A percentile compares a stretch with the other conserved stretches of the same genome.
Conservation (phyloP, 2,888 invertebrate species). For the Salticus scenicus region DNA sequence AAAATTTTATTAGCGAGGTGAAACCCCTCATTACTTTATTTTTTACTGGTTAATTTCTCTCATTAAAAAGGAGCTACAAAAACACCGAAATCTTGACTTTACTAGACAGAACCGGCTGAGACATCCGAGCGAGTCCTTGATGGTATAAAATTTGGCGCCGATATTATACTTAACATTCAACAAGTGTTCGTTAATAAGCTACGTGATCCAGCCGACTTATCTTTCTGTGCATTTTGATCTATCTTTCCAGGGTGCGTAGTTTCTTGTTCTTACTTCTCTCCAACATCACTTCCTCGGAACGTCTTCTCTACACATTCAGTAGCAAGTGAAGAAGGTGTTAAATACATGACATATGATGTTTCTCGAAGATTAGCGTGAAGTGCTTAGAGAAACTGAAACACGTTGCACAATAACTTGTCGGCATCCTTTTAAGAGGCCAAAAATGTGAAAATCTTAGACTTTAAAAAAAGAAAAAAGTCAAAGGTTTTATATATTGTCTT, state of each 20-base stretch:
- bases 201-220: neutral
- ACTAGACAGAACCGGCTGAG: neutral
- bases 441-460: too few species aligned
- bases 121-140: neutral
- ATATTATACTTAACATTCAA: constrained; percentile 25
- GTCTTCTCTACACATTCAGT: neutral
- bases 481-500: too few species aligned
- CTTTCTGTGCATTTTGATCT: neutral
- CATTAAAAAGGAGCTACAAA: too few species aligned
- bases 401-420: too few species aligned
- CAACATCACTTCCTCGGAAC: neutral
- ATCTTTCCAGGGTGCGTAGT: neutral
- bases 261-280: neutral
- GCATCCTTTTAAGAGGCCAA: too few species aligned
- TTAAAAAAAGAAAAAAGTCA: too few species aligned
- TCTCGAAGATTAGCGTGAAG: too few species aligned
- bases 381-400: too few species aligned
- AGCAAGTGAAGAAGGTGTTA: neutral
- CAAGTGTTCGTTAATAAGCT: constrained; percentile 21
- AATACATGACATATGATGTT: neutral
- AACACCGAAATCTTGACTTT: neutral
- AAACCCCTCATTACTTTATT: neutral
- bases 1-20: neutral
- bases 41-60: neutral
- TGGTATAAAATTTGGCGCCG: neutral